These are phyloP conservation scores for Myotis findleyi DNA, from an alignment of 2,797 vertebrate species.

Conservation along the genomic window DNA sequence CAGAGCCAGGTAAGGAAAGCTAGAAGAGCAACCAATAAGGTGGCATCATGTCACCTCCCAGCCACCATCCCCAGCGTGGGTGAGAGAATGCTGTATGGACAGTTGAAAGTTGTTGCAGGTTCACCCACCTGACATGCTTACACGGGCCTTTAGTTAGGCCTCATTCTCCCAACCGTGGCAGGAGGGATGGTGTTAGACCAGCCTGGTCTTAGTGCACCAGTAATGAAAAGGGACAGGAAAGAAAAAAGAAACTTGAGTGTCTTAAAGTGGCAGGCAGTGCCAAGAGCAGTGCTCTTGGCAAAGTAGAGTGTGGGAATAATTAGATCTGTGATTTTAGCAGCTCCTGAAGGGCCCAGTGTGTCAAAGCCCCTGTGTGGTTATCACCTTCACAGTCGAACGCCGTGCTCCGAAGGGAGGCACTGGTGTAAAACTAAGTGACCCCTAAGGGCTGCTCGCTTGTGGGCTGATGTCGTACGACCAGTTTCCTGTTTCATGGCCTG, in stretches of 20 bases:
- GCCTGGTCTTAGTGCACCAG: background rate
- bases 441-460: background rate
- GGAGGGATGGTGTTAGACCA: background rate
- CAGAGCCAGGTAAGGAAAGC: conserved; percentile 92
- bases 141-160: background rate
- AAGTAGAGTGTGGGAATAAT: background rate
- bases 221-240: background rate
- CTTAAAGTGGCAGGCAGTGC: background rate
- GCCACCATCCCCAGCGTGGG: background rate
- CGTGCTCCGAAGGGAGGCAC: background rate
- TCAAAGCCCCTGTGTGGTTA: background rate
- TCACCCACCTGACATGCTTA: background rate
- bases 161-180: fast-evolving
- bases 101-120: fast-evolving
- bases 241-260: background rate
- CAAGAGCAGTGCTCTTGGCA: background rate
- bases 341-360: fast-evolving
- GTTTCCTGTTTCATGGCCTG: background rate
- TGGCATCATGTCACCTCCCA: background rate
- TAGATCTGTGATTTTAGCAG: background rate
- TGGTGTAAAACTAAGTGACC: fast-evolving
- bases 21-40: background rate
- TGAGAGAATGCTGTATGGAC: background rate
- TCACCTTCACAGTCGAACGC: background rate
- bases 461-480: background rate